phyloP scores from a whole-genome alignment of 2,113 vertebrate species.

The Dicentrarchus labrax region DNA sequence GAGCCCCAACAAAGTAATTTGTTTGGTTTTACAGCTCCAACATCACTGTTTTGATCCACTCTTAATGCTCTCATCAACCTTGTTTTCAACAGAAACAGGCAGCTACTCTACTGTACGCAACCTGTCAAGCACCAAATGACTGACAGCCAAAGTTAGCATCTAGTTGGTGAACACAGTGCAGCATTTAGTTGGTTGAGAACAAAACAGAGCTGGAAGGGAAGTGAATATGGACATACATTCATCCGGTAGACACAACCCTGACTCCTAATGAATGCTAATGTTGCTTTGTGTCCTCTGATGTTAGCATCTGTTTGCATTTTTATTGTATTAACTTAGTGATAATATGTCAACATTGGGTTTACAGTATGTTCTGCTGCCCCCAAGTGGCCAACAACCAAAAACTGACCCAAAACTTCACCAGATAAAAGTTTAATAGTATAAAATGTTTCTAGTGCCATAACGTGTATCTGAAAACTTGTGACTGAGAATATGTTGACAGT shows the following conservation, averaged over 20 bases:
- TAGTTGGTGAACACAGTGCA: not conserved
- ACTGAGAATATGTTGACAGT: slow-evolving; percentile 28
- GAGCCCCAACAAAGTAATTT: too few relatives aligned
- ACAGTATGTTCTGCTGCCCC: not conserved
- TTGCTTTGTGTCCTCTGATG: not conserved
- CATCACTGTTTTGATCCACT: too few relatives aligned
- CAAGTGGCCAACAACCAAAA: not conserved
- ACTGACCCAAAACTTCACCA: not conserved
- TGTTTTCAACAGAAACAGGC: not conserved
- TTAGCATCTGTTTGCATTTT: not conserved
- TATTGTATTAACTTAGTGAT: not conserved
- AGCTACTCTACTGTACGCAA: not conserved
- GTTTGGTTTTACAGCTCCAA: too few relatives aligned
- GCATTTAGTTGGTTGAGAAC: not conserved
- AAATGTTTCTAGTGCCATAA: not conserved
- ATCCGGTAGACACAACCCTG: not conserved
- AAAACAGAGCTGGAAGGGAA: not conserved
- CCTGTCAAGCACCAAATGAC: not conserved
- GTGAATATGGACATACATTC: not conserved
- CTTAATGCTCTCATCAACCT: too few relatives aligned
- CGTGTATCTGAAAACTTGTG: slow-evolving; percentile 21
- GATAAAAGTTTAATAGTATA: not conserved
- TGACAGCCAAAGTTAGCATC: not conserved
- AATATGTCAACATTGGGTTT: slow-evolving; percentile 2
- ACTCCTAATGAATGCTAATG: not conserved